Base-by-base conservation (phyloP, 2,888 invertebrate genomes). In the Strigamia maritima region DNA sequence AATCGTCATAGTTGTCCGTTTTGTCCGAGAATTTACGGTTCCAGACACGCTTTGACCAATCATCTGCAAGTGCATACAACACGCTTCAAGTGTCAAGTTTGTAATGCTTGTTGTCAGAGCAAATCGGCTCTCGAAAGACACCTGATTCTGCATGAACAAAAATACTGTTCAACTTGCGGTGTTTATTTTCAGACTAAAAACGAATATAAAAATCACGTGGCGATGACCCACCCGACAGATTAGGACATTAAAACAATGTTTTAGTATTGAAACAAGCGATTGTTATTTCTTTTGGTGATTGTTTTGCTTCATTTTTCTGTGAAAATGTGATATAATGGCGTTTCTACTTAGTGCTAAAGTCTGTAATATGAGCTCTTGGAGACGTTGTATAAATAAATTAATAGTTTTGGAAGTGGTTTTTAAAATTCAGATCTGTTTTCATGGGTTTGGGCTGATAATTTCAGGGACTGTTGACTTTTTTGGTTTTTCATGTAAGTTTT, bases 31-130 rank as follows among this genome's bases (percentile, higher is more conserved):
- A 40, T 75, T 22, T 75, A 38, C 31, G 38, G 35, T 75, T 75
- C 75, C 31, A 35, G 75, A 75, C 35, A 35, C 22, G 75, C 75
- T 22, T 40, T 75, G 35, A 35, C 40, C 31, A 75, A 75, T 40
- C 75, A 75, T 10, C 75, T 75, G 19, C 35, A 75, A 26, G 40
- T 75, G 35, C 75, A 75, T 35, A 75, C 75, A 75, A 22, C 22
- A 22, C 75, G 75, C 2, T 75, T 75, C 75, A 75, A 75, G 75
- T 75, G 75, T 75, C 19, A 40, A 35, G 40, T 40, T 38, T 75
- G 75, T 35, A 40, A 40, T 31, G 19, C 35, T 3, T 75, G 75
- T 40, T 75, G 75, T 31, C 38, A 75, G 75, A 75, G 75, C 31
- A 35, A 75, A 38, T 35, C 75, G 19, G 35, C 75, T 19, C n/a